Base-by-base conservation (phyloP, 2,888 invertebrate genomes). In the Nymphalis urticae region DNA sequence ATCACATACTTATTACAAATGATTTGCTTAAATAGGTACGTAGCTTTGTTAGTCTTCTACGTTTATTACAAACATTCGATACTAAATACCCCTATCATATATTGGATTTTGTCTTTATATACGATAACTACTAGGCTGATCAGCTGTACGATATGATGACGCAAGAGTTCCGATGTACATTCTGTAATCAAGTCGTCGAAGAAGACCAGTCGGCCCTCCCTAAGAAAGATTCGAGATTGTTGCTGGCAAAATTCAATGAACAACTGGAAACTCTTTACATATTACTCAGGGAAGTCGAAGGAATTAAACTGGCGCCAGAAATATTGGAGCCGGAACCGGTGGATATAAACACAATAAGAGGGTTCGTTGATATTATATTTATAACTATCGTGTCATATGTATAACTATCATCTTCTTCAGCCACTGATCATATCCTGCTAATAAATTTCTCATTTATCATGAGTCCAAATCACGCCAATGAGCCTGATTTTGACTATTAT, bases 241-340 rank as follows among this genome's bases (percentile, higher is more conserved):
- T 98, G 79, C 87, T 99, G 81, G 98, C 98, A 7, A 97, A 97
- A 85, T 98, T 98, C 84, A 98, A 98, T 83, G 98, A 98, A 84
- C 98, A 98, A 84, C 92, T 98, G 73, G 97, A 98, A 85, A 97
- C 97, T 0, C 91, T 98, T n/a, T 98, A 97, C 87, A 96, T 97
- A 78, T 90, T 99, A 42, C 88, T 99, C 62, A 94, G 97, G 81
- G 97, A 98, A 88, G 97, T 98, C 3, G 98, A 98, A 87, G 97
- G 98, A 75, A 97, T 98, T 61, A 97, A 97, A 91, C 88, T 99
- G 74, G 95, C 98, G 10, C 98, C 98, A 13, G 97, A 98, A 88
- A 95, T 99, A 79, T 91, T 98, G 72, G 98, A 99, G 87, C 98
- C 99, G 0, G 98, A 98, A 89, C 98, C 98, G 21, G 97, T 97